phyloP scores from a whole-genome alignment of 2,797 vertebrate genomes.

The Gambelia wislizenii region DNA sequence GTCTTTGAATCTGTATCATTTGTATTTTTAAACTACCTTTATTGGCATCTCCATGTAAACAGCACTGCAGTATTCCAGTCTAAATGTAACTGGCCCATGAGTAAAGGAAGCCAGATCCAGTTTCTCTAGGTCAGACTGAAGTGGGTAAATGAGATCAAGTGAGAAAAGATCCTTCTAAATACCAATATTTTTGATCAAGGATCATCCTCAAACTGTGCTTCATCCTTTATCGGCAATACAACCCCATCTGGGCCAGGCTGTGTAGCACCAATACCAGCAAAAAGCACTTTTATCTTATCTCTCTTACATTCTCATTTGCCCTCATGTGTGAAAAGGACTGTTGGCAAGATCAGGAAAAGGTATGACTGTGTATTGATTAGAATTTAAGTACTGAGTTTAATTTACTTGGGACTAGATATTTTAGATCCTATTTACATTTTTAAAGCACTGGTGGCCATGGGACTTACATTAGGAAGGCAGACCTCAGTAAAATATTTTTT shows the following conservation, averaged over 20 bases:
- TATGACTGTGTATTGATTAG: not conserved
- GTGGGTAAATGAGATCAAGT: not conserved
- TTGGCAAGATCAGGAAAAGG: not conserved
- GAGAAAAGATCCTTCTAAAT: not conserved
- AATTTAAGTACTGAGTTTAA: not conserved
- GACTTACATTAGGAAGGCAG: not conserved
- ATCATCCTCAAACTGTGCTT: not conserved
- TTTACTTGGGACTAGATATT: not conserved
- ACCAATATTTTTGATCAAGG: not conserved
- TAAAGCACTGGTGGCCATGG: not conserved
- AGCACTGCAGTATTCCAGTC: not conserved
- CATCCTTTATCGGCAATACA: not conserved
- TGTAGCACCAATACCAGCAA: not conserved
- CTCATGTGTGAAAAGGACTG: not conserved
- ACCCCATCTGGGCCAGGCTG: not conserved
- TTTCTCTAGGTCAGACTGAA: not conserved
- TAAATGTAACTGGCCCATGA: not conserved
- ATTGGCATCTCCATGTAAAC: not conserved
- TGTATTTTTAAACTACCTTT: not conserved
- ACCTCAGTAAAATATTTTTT: not conserved
- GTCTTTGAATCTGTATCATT: not conserved
- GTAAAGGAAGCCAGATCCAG: not conserved
- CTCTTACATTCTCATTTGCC: not conserved
- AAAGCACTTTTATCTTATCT: not conserved
- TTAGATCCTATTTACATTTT: not conserved